Percentiles rank a stretch among this genome's conserved stretches.
Conservation (phyloP, 1,140 invertebrate genomes). For the Drosophila leontia region DNA sequence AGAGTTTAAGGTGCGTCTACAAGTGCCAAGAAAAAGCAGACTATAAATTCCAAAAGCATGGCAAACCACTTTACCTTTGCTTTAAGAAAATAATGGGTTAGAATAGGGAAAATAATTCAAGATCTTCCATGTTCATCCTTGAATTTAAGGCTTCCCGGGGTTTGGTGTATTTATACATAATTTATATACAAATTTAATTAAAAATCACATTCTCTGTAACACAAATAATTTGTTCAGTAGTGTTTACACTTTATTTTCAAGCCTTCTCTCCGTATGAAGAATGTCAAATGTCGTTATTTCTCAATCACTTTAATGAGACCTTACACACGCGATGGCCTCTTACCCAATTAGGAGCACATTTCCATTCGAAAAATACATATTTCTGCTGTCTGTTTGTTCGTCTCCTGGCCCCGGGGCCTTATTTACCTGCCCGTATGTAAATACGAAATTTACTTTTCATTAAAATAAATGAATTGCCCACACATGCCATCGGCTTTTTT, state of each 20-base stretch:
- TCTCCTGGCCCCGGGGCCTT: conserved; percentile 9
- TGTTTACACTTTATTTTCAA: not conserved
- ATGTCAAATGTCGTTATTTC: conserved; percentile 16
- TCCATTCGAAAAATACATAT: conserved; percentile 7
- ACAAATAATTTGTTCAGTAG: not conserved
- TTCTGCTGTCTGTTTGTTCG: conserved; percentile 8
- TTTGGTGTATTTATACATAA: not conserved
- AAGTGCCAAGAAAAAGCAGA: conserved; percentile 27
- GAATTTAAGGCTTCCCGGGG: not conserved
- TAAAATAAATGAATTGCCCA: conserved; percentile 69
- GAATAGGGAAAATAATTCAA: not conserved
- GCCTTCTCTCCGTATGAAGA: not conserved
- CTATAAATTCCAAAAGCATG: conserved; percentile 54
- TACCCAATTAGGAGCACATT: conserved; percentile 5
- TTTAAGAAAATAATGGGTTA: not conserved
- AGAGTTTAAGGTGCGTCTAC: conserved; percentile 34
- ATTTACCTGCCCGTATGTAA: conserved; percentile 33
- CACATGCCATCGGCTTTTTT: conserved; percentile 33
- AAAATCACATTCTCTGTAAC: not conserved
- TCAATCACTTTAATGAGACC: conserved; percentile 26
- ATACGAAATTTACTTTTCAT: conserved; percentile 66
- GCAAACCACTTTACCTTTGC: conserved; percentile 23
- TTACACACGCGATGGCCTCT: conserved; percentile 29
- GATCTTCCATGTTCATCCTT: no score
- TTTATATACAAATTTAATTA: not conserved